Base-by-base conservation (phyloP, 2,797 vertebrate genomes). In the Macroramphosus scolopax region DNA sequence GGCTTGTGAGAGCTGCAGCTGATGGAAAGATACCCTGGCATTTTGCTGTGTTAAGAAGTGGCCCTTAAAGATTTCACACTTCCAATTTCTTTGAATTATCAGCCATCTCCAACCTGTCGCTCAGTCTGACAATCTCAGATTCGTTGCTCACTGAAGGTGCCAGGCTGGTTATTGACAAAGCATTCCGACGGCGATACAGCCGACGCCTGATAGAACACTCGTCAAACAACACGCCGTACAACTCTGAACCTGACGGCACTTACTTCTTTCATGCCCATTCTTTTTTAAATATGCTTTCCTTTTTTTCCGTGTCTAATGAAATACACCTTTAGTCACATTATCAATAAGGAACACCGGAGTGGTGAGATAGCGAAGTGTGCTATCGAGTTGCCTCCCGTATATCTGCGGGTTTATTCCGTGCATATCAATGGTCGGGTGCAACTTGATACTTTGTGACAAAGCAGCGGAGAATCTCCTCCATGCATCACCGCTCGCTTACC, bases 61-160 rank as follows among this genome's bases (percentile, higher is more conserved):
- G 92, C 92, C 92, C 94, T 97, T 95, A 94, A 94, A 95, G 93
- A 94, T 95, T 96, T 95, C 92, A 93, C 91, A 95, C 93, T 93
- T 95, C 90, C 94, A 96, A 91, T 96, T 94, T 93, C 93, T 95
- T 94, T 93, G 92, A 95, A 94, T 96, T 97, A 96, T 95, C 95
- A 91, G 88, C 92, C 93, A 97, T 95, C 92, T 96, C 88, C 87
- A 89, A 82, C 81, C 91, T 95, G 94, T 94, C 94, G 95, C 86
- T 95, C 93, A 95, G 82, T 54, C 76, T 48, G 88, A 91, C 90
- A 93, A 92, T 92, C 91, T 90, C 89, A 92, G 92, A 94, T 92
- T 93, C 90, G n/a, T 91, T 85, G 87, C 88, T 91, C 81, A 84
- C 84, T 49, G 74, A 70, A n/a, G 72, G 89, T 89, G 79, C 88